These are phyloP conservation scores for Archips xylosteana DNA, from an alignment of 2,888 invertebrate genomes.

Conservation along the genomic window DNA sequence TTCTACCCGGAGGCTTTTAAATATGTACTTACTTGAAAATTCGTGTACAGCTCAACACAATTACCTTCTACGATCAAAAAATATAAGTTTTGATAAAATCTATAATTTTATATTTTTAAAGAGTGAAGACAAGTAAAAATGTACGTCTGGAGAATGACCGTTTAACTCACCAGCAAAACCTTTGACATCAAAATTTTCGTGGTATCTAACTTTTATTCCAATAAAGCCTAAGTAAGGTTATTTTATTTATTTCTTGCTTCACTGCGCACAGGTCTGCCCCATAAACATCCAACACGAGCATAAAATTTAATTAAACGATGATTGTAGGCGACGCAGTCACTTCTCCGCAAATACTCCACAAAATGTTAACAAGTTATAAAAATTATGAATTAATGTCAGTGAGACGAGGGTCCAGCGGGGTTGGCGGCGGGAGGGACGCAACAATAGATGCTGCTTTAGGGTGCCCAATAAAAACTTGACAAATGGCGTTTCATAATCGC, in stretches of 20 bases:
- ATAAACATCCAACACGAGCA: slow-evolving; percentile 38
- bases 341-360: slow-evolving; percentile 57
- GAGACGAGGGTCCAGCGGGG: slow-evolving; percentile 72
- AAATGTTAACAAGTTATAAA: slow-evolving; percentile 82
- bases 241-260: neutral
- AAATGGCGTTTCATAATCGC: slow-evolving; percentile 85
- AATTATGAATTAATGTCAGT: slow-evolving; percentile 80
- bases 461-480: slow-evolving; percentile 85
- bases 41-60: no score
- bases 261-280: slow-evolving; percentile 2
- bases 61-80: no score
- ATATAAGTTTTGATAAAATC: no score
- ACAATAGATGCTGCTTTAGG: slow-evolving; percentile 77
- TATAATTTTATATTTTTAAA: no score
- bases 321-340: slow-evolving; percentile 45
- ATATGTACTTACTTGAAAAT: no score
- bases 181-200: neutral
- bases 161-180: neutral
- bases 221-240: neutral
- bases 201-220: no score
- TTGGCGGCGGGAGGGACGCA: slow-evolving; percentile 53
- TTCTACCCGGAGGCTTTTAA: no score
- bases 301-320: slow-evolving; percentile 65
- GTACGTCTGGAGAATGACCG: no score
- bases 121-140: no score